phyloP scores from a whole-genome alignment of 1,140 invertebrate genomes.

The Callitettix versicolor region DNA sequence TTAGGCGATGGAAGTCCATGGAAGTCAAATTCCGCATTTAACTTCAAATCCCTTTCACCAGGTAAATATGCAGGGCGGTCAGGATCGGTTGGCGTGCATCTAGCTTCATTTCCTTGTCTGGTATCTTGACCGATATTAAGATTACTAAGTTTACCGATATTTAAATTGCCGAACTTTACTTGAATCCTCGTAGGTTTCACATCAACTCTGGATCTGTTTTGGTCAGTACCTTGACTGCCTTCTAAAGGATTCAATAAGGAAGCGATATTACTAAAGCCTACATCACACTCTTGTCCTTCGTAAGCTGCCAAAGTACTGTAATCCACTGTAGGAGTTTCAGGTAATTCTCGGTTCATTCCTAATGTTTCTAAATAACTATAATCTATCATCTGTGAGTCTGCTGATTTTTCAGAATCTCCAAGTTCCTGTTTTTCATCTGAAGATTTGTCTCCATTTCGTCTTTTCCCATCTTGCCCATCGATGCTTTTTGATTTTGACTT shows the following conservation, averaged over 20 bases:
- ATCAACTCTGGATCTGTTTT: slow-evolving; percentile 1
- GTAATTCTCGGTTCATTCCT: neutral
- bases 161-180: slow-evolving; percentile 27
- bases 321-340: neutral
- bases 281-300: neutral
- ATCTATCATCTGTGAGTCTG: slow-evolving; percentile 17
- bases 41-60: slow-evolving; percentile 65
- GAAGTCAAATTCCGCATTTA: slow-evolving; percentile 61
- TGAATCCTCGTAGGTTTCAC: slow-evolving; percentile 21
- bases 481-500: slow-evolving; percentile 34
- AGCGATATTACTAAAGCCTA: slow-evolving; percentile 17
- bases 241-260: slow-evolving; percentile 13
- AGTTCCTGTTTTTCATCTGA: slow-evolving; percentile 32
- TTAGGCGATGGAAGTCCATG: slow-evolving; percentile 14
- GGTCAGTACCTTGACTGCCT: slow-evolving; percentile 2
- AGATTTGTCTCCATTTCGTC: slow-evolving; percentile 38
- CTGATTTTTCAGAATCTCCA: neutral
- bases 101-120: neutral
- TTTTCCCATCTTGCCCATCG: slow-evolving; percentile 34
- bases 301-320: neutral
- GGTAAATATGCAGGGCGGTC: slow-evolving; percentile 39
- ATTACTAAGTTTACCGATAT: slow-evolving; percentile 26
- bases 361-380: slow-evolving; percentile 18
- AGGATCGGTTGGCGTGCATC: neutral
- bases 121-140: slow-evolving; percentile 25